Base-by-base conservation (phyloP, 2,113 vertebrate species). In the Deroptyus accipitrinus region DNA sequence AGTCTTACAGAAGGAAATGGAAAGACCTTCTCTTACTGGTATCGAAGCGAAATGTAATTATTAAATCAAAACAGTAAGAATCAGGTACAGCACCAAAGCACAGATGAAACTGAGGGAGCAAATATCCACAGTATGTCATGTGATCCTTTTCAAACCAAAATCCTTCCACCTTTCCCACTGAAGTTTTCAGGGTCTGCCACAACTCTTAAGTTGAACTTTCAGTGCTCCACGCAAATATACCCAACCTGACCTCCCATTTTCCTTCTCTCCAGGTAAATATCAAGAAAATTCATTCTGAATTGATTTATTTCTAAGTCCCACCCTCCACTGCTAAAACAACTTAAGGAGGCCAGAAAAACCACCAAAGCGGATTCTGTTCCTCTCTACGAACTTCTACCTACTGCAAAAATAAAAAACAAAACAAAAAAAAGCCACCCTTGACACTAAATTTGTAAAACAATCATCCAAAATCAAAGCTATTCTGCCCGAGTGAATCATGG, bases 141-240 rank as follows among this genome's bases (percentile, higher is more conserved):
- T 37, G 75, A 94, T 28, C 80, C 83, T 96, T 94, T 95, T 80
- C 94, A 97, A 97, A 94, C 63, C 92, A 94, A 94, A 96, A 95
- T n/a, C 35, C 79, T 95, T 86, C 49, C 86, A 91, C 48, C 59
- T 72, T 91, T 82, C 14, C 66, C 87, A 49, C 11, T 48, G 24
- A 85, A 28, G 48, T 86, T 76, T 92, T 55, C 67, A 84, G 59
- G 31, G 44, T 73, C 83, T 77, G 54, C 22, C 91, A 89, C 25
- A 86, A 48, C 57, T 92, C 41, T 52, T 28, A 37, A 77, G 57
- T 10, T 35, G 30, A 22, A 57, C 23, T 54, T 83, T 63, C 62
- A 83, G 63, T 41, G n/a, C 46, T 86, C 64, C 66, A 68, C 31
- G 57, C 30, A 57, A 23, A 78, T 18, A 80, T 3, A 77, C 10